These are phyloP conservation scores for Paedocypris sp. DNA, from an alignment of 2,113 vertebrate genomes.

Conservation along the genomic window DNA sequence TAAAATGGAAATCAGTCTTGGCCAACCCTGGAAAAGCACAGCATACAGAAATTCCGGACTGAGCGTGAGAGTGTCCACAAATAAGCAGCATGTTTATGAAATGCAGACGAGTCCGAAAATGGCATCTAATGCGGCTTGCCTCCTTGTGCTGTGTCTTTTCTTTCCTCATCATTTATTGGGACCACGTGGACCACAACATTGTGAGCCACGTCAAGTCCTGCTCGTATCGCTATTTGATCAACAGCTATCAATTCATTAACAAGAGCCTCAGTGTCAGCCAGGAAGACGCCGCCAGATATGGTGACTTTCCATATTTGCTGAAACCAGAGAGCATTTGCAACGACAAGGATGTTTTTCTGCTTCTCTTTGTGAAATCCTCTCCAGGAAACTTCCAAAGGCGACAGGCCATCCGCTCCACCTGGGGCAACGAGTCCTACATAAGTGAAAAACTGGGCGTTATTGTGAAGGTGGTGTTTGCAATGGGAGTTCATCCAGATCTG, in stretches of 20 bases:
- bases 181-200: slow-evolving; percentile 62
- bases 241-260: slow-evolving; percentile 79
- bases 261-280: slow-evolving; percentile 59
- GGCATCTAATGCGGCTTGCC: slow-evolving; percentile 67
- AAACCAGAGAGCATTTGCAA: slow-evolving; percentile 71
- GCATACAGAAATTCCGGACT: not conserved
- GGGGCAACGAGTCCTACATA: slow-evolving; percentile 76
- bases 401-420: slow-evolving; percentile 73
- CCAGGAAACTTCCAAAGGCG: slow-evolving; percentile 70
- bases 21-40: not conserved
- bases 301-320: slow-evolving; percentile 69
- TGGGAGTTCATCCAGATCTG: slow-evolving; percentile 54
- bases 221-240: slow-evolving; percentile 81
- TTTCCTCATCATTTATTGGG: slow-evolving; percentile 71
- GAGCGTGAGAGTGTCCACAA: not conserved
- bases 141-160: slow-evolving; percentile 69
- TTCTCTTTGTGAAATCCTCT: slow-evolving; percentile 81
- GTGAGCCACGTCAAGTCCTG: slow-evolving; percentile 78
- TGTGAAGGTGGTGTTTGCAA: slow-evolving; percentile 75
- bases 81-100: slow-evolving; percentile 69
- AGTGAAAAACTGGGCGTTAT: slow-evolving; percentile 56
- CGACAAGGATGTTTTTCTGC: slow-evolving; percentile 68
- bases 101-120: slow-evolving; percentile 69
- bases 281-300: slow-evolving; percentile 32
- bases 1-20: slow-evolving; percentile 23